Evolutionary conservation across 2,888 invertebrate species (phyloP), one percentile per base, ranked within the genome.

Genomic region (Cremastinae sp.): DNA sequence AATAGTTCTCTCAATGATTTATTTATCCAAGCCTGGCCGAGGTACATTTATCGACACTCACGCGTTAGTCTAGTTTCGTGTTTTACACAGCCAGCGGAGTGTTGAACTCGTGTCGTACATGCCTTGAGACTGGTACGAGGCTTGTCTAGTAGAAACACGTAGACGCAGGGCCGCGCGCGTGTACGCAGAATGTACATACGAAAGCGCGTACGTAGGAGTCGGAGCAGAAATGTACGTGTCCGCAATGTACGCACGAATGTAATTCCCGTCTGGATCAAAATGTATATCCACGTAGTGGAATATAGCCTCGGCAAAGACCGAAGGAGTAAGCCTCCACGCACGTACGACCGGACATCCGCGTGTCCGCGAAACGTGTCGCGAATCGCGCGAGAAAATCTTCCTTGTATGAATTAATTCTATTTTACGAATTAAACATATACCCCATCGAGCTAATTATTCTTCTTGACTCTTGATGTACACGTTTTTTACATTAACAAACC

Each of bases 161-260:
- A 22, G 41, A 43, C 16, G 12, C 12, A 49, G 28, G 28, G 28
- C 5, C 28, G 28, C 14, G 28, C 36, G 38, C 41, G 38, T 45
- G 47, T 54, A 59, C 61, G n/a, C 10, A 51, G 58, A n/a, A 51
- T 45, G 4, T 59, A 38, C 28, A 14, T 22, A 43, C 28, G 43
- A 12, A n/a, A 0, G 20, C 22, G 69, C 43, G 54, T 65, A 70
- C 53, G 77, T 74, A 62, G 56, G 70, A 64, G 62, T 65, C 69
- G 61, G 61, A 70, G 74, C 74, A 65, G 53, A 34, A 70, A 74
- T 61, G 74, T 70, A 70, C 77, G 65, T 56, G 74, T 74, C 61
- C 8, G 16, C 43, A 53, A 14, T 53, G 64, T 62, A 51, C 69
- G 69, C 68, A 59, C 68, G 41, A 64, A 58, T 69, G 64, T 73